Percentiles rank a stretch among this genome's conserved stretches.
phyloP scores from a whole-genome alignment of 2,888 invertebrate species.

The Sarcophaga variegata region DNA sequence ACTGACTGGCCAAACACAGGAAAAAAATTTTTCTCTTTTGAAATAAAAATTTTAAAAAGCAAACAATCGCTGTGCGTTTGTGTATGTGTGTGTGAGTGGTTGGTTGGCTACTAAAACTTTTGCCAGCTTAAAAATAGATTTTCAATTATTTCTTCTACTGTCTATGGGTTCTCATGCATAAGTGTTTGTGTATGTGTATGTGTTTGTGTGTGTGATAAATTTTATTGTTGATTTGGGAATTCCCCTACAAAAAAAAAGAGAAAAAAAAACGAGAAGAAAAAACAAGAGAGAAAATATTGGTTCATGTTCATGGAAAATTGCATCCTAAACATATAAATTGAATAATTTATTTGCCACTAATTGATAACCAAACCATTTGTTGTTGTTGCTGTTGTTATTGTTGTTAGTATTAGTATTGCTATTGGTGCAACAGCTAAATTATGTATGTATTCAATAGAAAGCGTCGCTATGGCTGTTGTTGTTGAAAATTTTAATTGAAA shows the following conservation, averaged over 20 bases:
- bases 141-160: constrained; percentile 46
- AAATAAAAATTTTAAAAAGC: not conserved
- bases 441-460: constrained; percentile 53
- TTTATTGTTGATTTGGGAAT: not conserved
- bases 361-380: constrained; percentile 46
- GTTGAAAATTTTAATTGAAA: constrained; percentile 60
- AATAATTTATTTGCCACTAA: constrained; percentile 65
- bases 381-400: constrained; percentile 23
- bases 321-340: constrained; percentile 64
- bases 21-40: not conserved
- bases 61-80: not conserved
- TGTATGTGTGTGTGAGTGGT: not conserved
- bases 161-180: too few species aligned
- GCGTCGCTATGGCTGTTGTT: constrained; percentile 17
- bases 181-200: constrained; percentile 6
- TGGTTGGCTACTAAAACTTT: constrained; percentile 15
- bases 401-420: not conserved
- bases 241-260: not conserved
- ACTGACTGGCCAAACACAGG: not conserved
- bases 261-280: too few species aligned
- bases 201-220: constrained; percentile 4
- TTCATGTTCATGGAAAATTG: constrained; percentile 15
- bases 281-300: not conserved
- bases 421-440: not conserved
- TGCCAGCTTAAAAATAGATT: constrained; percentile 52